Evolutionary conservation across 2,888 invertebrate genomes (phyloP), one percentile per base, ranked within the genome.

Genomic region (Nomada flava): DNA sequence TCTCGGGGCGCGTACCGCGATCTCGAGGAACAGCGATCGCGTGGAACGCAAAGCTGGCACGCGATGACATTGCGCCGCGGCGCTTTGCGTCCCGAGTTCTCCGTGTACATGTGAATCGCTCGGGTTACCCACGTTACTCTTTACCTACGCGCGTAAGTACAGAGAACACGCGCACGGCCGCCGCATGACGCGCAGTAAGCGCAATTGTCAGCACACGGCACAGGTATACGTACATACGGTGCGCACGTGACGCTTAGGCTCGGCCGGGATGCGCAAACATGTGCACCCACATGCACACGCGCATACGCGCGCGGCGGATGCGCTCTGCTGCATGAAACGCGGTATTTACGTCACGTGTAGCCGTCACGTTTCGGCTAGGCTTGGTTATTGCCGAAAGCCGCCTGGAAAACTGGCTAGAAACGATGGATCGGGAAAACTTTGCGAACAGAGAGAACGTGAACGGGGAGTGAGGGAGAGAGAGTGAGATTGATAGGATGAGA

Each of bases 331-430:
- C 63, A 63, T 47, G 64, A 18, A 70, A 44, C 75, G 52, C 67
- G 81, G 81, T 76, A 81, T 75, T 68, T 75, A 53, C 71, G 67
- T 82, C 81, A 82, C 82, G 82, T 68, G 82, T 82, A 67, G 42
- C 69, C 64, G 75, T 74, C 70, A 62, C 82, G 82, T 81, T 75
- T 80, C 81, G 71, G 71, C 70, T 63, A 67, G 72, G 69, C 76
- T 23, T 52, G 73, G 78, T 73, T 72, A 69, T 82, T 70, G 68
- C 52, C 55, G 72, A 84, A 70, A 64, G 65, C 60, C 50, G 62
- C 29, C 36, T 52, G 57, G 79, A 70, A 84, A 82, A 72, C 84
- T 59, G 53, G 73, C 70, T 63, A 80, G 80, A 42, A 76, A 76
- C 84, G 84, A 76, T 65, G 76, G 76, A 80, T 79, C 72, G 65